These are phyloP conservation scores for Stratiolaelaps scimitus DNA, from an alignment of 1,140 invertebrate species.

Conservation along the genomic window DNA sequence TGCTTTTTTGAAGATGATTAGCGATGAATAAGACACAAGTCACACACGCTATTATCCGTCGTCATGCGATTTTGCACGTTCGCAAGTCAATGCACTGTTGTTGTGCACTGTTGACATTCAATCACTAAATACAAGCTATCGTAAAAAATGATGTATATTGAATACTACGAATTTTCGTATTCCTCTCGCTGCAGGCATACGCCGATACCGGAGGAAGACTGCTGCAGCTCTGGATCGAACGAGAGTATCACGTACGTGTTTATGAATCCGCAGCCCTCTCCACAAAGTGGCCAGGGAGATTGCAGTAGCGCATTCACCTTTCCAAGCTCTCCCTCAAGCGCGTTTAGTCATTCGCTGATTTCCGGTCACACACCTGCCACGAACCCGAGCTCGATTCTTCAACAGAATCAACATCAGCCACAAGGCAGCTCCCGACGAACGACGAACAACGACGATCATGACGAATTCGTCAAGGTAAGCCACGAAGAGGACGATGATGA, in stretches of 20 bases:
- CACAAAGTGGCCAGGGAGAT: background rate
- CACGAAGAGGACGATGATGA: no score
- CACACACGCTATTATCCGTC: no score
- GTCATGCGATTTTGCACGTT: no score
- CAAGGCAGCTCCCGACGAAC: no score
- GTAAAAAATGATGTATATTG: background rate
- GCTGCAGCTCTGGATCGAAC: background rate
- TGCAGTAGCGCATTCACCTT: no score
- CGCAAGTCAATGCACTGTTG: background rate
- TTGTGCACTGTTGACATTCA: background rate
- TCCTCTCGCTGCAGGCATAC: constrained; percentile 11
- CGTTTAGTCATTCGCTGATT: no score
- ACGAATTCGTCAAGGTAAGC: no score
- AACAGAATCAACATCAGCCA: background rate
- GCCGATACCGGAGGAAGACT: constrained; percentile 24
- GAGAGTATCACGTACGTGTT: constrained; percentile 27
- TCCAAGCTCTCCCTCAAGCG: no score
- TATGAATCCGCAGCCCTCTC: background rate
- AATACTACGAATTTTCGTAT: no score
- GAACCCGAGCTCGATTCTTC: constrained; percentile 7
- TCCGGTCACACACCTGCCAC: background rate
- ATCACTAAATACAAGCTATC: background rate
- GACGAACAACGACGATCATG: no score
- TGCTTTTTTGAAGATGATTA: no score
- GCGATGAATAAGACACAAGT: no score